These are phyloP conservation scores for Baryphthengus martii DNA, from an alignment of 2,113 vertebrate genomes.

Conservation along the genomic window DNA sequence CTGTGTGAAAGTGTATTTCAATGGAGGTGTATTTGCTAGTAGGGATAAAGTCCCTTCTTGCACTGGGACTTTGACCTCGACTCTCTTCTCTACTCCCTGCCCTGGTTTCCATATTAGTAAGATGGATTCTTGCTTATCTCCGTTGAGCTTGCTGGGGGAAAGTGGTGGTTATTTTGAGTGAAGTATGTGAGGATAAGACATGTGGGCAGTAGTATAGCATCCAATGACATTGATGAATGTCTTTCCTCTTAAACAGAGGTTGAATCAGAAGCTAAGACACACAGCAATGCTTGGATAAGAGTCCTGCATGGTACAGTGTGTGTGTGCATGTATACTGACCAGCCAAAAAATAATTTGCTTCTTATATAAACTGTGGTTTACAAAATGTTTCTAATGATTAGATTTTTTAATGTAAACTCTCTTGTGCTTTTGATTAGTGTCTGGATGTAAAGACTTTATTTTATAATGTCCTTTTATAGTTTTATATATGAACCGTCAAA, in stretches of 20 bases:
- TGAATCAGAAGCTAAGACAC: neutral
- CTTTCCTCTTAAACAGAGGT: neutral
- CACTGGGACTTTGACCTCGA: neutral
- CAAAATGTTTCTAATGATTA: neutral
- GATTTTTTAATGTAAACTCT: neutral
- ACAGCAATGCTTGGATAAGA: neutral
- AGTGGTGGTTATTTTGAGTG: neutral
- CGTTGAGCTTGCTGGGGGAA: neutral
- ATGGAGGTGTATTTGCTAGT: neutral
- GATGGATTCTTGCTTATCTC: neutral
- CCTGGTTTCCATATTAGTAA: neutral
- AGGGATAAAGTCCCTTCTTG: neutral
- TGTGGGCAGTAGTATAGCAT: neutral
- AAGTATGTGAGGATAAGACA: neutral
- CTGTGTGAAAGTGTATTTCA: neutral
- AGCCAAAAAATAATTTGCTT: neutral
- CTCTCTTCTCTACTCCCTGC: neutral
- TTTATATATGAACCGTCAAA: conserved; percentile 16
- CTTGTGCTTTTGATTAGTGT: conserved; percentile 45
- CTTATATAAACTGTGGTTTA: neutral
- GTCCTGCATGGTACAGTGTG: fast-evolving
- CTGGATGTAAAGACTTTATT: conserved; percentile 19
- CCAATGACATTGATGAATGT: neutral
- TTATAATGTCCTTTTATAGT: neutral
- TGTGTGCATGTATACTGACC: neutral